Evolutionary conservation across 2,888 invertebrate species (phyloP).

Genomic region (Eilema sororculum): DNA sequence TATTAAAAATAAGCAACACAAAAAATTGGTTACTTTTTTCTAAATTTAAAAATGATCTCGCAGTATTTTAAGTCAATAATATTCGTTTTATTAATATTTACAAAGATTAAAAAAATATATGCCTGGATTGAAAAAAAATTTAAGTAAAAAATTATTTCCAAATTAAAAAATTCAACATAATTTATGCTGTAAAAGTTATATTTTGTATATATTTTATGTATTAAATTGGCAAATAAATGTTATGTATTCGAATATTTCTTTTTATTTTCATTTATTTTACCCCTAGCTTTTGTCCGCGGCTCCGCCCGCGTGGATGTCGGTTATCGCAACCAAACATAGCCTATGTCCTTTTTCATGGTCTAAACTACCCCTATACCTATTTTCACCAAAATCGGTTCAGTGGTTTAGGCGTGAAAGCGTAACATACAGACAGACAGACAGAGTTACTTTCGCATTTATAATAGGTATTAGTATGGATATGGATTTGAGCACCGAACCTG

Average conservation of each 20-base stretch:
- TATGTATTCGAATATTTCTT: conserved; percentile 24
- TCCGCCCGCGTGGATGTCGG: too few species aligned
- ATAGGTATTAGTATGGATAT: too few species aligned
- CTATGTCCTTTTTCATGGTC: too few species aligned
- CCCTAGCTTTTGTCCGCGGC: too few species aligned
- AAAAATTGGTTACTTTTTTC: neutral
- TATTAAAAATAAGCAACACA: neutral
- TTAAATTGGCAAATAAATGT: conserved; percentile 46
- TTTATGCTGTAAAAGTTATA: neutral
- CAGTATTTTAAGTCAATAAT: conserved; percentile 15
- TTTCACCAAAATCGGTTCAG: too few species aligned
- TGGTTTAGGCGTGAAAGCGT: too few species aligned
- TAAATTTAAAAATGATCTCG: conserved; percentile 12
- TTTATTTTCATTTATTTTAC: neutral
- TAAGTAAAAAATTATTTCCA: conserved; percentile 13
- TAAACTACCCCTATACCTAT: too few species aligned
- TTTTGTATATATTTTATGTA: conserved; percentile 20
- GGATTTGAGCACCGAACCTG: too few species aligned
- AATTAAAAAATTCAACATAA: conserved; percentile 16
- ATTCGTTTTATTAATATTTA: neutral
- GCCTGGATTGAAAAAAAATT: conserved; percentile 42
- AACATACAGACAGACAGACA: too few species aligned
- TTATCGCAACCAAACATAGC: too few species aligned
- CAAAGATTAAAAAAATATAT: neutral
- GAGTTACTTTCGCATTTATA: too few species aligned